Evolutionary conservation across 1,140 invertebrate genomes (phyloP).

Genomic region (Tetramorium parvispinum): DNA sequence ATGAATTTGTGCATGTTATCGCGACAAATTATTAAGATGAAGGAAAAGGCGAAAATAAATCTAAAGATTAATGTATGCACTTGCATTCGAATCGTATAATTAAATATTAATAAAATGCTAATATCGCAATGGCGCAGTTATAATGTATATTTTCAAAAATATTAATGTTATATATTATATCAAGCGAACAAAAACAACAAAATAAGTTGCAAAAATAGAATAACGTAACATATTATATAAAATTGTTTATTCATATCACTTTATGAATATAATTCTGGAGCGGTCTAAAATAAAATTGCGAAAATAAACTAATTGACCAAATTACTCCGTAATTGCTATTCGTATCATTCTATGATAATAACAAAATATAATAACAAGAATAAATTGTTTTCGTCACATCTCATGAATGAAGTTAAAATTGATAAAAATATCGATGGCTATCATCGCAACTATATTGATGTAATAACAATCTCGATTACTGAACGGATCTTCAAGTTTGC

Average conservation of each 20-base stretch:
- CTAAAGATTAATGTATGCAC: background rate
- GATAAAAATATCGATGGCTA: background rate
- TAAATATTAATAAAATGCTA: background rate
- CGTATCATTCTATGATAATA: background rate
- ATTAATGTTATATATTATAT: background rate
- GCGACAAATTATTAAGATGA: constrained; percentile 58
- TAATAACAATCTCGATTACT: background rate
- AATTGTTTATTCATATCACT: background rate
- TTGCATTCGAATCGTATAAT: background rate
- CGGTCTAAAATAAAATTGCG: background rate
- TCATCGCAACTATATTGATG: background rate
- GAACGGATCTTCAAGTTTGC: constrained; percentile 11
- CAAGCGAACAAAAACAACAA: background rate
- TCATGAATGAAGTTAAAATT: background rate
- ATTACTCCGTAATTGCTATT: background rate
- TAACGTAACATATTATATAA: background rate
- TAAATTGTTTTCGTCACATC: background rate
- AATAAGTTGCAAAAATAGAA: background rate
- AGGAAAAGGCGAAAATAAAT: constrained; percentile 40
- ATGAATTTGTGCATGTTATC: constrained; percentile 48
- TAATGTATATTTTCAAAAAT: background rate
- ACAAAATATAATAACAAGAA: background rate
- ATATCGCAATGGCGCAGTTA: background rate
- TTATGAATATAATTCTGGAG: background rate
- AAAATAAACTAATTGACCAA: background rate